Percentiles rank a stretch among this genome's conserved stretches.
These are phyloP conservation scores for Pristis pectinata DNA, from an alignment of 2,797 vertebrate species.

Conservation along the genomic window DNA sequence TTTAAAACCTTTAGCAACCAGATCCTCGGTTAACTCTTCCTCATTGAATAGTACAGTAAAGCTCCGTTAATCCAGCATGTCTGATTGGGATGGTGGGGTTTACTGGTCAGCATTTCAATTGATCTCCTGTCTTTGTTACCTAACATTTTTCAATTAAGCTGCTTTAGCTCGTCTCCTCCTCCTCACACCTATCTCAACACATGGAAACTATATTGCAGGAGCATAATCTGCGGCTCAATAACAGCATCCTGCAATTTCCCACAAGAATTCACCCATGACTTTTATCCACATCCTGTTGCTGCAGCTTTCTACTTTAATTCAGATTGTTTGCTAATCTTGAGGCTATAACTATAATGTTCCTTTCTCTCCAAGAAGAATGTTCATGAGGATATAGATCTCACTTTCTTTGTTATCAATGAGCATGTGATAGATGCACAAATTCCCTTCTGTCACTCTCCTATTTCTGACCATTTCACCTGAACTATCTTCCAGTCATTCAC, in stretches of 20 bases:
- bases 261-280: slow-evolving; percentile 18
- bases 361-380: background rate
- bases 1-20: too few species aligned
- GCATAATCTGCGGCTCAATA: too few species aligned
- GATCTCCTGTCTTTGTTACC: background rate
- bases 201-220: background rate
- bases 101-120: background rate
- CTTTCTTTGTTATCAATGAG: background rate
- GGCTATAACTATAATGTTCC: background rate
- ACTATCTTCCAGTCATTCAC: background rate
- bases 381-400: background rate
- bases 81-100: background rate
- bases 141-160: background rate
- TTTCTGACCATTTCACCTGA: background rate
- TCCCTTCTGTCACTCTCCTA: background rate
- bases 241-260: slow-evolving; percentile 2
- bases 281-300: slow-evolving; percentile 17
- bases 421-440: too few species aligned
- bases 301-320: background rate
- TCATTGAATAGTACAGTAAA: too few species aligned
- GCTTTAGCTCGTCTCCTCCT: background rate
- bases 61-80: too few species aligned
- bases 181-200: background rate
- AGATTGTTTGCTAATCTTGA: background rate
- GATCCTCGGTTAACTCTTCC: too few species aligned